These are phyloP conservation scores for Meteorus sp. DNA, from an alignment of 1,140 invertebrate genomes.

Conservation along the genomic window DNA sequence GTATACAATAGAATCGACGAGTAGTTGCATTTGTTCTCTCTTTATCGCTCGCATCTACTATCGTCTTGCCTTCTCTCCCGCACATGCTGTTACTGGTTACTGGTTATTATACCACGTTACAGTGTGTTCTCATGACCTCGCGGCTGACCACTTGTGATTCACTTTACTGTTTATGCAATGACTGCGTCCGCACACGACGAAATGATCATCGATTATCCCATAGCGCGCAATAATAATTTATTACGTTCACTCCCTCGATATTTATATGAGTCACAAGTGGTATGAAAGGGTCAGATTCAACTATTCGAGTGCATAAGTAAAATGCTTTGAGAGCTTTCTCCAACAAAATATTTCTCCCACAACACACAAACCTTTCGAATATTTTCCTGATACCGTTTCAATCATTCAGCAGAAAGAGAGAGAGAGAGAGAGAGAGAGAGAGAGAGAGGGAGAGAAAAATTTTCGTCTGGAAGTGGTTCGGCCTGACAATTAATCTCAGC, in stretches of 20 bases:
- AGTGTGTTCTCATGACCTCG: conserved; percentile 21
- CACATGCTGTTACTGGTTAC: background rate
- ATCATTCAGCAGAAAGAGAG: no score
- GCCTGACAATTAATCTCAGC: no score
- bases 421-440: no score
- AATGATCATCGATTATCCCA: conserved; percentile 17
- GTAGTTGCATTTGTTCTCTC: background rate
- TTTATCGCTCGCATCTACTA: background rate
- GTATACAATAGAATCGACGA: conserved; percentile 16
- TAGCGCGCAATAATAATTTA: conserved; percentile 1
- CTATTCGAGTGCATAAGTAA: background rate
- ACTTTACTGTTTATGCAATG: conserved; percentile 22
- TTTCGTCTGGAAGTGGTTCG: no score
- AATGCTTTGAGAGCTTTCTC: no score
- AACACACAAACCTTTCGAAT: no score
- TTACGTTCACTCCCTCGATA: conserved; percentile 1
- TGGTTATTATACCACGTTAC: conserved; percentile 5
- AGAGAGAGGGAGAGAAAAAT: no score
- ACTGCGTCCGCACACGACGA: conserved; percentile 17
- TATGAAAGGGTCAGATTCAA: background rate
- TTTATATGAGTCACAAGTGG: conserved; percentile 7
- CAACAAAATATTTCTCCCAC: no score
- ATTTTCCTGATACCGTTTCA: no score
- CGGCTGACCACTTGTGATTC: conserved; percentile 22
- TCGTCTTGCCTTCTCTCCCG: no score